Evolutionary conservation across 1,140 invertebrate species (phyloP).

Genomic region (Centruroides sculpturatus): DNA sequence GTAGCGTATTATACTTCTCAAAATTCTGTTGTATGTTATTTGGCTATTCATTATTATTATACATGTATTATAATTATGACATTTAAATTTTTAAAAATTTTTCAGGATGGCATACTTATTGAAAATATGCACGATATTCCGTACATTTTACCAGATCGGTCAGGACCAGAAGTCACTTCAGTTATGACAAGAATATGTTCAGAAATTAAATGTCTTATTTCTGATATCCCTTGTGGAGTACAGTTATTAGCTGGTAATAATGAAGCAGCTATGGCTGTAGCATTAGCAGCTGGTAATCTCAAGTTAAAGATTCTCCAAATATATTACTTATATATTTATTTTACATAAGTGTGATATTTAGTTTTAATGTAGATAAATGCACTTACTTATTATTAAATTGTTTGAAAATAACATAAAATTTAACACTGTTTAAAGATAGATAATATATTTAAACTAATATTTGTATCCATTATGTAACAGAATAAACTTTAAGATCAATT

Average conservation of each 20-base stretch:
- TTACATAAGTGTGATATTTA: background rate
- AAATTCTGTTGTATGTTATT: background rate
- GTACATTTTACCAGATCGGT: slow-evolving; percentile 41
- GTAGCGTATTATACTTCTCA: background rate
- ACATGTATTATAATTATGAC: background rate
- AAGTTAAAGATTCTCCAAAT: too few species aligned
- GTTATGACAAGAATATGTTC: slow-evolving; percentile 47
- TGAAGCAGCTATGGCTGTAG: slow-evolving; percentile 57
- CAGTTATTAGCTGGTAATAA: slow-evolving; percentile 64
- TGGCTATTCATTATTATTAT: background rate
- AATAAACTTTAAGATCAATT: too few species aligned
- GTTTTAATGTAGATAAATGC: background rate
- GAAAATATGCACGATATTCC: slow-evolving; percentile 82
- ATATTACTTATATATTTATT: background rate
- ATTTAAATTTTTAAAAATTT: slow-evolving; percentile 3
- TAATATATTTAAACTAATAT: slow-evolving; percentile 1
- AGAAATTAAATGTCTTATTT: slow-evolving; percentile 37
- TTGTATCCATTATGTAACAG: background rate
- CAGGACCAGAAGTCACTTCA: slow-evolving; percentile 52
- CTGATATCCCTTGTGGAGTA: slow-evolving; percentile 40
- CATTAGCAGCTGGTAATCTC: slow-evolving; percentile 41
- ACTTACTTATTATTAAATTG: background rate
- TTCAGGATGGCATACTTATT: slow-evolving; percentile 56
- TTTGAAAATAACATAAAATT: background rate
- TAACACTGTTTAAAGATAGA: background rate